A percentile compares a stretch with the other conserved stretches of the same genome.
phyloP scores from a whole-genome alignment of 2,888 invertebrate species.

The Hecatera dysodea region DNA sequence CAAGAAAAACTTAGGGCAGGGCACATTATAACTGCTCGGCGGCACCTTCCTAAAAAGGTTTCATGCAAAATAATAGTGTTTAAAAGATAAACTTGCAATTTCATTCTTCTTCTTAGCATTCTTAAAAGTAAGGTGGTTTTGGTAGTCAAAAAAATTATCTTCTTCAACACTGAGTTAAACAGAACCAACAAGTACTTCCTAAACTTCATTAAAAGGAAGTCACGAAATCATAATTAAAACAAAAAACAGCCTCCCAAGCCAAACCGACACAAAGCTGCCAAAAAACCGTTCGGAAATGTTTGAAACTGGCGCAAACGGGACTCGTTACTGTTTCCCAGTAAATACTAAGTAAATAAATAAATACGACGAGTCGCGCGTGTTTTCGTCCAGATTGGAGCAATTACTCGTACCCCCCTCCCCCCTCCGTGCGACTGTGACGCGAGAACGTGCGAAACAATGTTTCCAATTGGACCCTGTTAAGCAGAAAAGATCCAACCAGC shows the following conservation, averaged over 20 bases:
- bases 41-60: no score
- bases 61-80: no score
- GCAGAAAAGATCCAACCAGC: no score
- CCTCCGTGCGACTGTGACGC: slow-evolving; percentile 48
- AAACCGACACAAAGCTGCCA: slow-evolving; percentile 59
- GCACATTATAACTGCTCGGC: no score
- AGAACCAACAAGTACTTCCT: slow-evolving; percentile 10
- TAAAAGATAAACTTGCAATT: no score
- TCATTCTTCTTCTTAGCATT: no score
- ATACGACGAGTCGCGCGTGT: slow-evolving; percentile 84
- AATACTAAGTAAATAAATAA: slow-evolving; percentile 90
- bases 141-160: neutral
- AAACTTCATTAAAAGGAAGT: slow-evolving; percentile 58
- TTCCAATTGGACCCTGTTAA: no score
- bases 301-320: slow-evolving; percentile 61
- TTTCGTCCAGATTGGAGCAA: slow-evolving; percentile 87
- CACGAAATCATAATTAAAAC: slow-evolving; percentile 64
- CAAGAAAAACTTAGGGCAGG: no score
- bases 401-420: slow-evolving; percentile 68
- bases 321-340: slow-evolving; percentile 85
- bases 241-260: slow-evolving; percentile 56
- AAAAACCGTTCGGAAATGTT: slow-evolving; percentile 63
- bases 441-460: slow-evolving; percentile 68
- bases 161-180: neutral
- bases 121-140: no score